Percentiles rank a stretch among this genome's conserved stretches.
Conservation (phyloP, 2,888 invertebrate genomes). For the Lampropteryx suffumata region DNA sequence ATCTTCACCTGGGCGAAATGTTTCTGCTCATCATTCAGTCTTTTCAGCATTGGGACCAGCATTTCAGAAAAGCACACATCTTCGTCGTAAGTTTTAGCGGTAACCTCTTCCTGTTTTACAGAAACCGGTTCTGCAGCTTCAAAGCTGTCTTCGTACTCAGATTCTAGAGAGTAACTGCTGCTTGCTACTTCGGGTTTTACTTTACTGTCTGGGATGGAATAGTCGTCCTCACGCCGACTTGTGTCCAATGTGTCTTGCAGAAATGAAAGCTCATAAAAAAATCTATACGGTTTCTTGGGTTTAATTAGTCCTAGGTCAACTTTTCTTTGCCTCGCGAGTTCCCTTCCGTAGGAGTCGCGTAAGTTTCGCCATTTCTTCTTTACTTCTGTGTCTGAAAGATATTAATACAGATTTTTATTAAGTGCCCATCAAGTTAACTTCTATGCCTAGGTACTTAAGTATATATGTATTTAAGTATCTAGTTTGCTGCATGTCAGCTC, state of each 20-base stretch:
- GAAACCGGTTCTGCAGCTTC: not conserved
- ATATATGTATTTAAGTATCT: too few relatives aligned
- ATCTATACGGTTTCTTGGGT: conserved; percentile 16
- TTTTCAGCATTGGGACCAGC: conserved; percentile 25
- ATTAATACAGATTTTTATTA: too few relatives aligned
- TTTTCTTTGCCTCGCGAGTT: conserved; percentile 3
- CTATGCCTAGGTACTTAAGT: too few relatives aligned
- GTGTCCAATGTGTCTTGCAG: conserved; percentile 10
- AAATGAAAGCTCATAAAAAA: conserved; percentile 9
- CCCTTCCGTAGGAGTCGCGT: conserved; percentile 11
- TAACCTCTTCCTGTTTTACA: not conserved
- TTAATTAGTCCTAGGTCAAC: conserved; percentile 3
- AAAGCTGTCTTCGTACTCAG: conserved; percentile 2
- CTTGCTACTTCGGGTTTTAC: conserved; percentile 8
- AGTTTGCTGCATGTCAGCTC: too few relatives aligned
- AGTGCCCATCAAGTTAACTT: too few relatives aligned
- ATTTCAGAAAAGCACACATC: conserved; percentile 26
- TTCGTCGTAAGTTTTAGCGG: conserved; percentile 16
- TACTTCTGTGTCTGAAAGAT: conserved; percentile 10
- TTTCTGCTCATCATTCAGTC: conserved; percentile 27
- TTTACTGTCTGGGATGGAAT: not conserved
- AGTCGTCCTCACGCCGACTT: not conserved
- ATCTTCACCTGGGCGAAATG: conserved; percentile 24
- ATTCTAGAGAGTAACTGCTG: conserved; percentile 14
- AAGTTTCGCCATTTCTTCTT: conserved; percentile 23